Evolutionary conservation across 2,797 vertebrate genomes (phyloP), one percentile per base, ranked within the genome.

Genomic region (Clarias fuscus): DNA sequence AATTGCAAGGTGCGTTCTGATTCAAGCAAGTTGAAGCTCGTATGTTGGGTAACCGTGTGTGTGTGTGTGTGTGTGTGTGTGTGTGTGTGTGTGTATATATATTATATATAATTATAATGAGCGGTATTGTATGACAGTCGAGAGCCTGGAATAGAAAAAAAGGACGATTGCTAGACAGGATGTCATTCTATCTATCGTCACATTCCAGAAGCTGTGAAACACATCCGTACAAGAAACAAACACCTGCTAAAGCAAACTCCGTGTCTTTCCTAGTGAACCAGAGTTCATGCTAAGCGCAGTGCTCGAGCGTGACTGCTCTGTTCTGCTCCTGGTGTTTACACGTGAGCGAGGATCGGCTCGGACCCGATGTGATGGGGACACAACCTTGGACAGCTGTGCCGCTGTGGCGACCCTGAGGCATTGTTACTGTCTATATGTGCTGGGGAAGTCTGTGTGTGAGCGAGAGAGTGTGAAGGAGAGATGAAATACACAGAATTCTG

Each of bases 401-500:
- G 27, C 14, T 48, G 14, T 43, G 37, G 13, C 43, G 40, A 68
- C 24, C 43, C n/a, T 83, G n/a, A 70, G 81, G 62, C 75, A 83
- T 48, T 75, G 73, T 58, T 65, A 67, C 43, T 68, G 22, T 56
- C 73, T 68, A 18, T 72, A 80, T 71, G 58, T 64, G 13, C 17
- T 33, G 1, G 20, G 18, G n/a, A 56, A 58, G 48, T 48, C 10
- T 48, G 48, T 48, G 43, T 48, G 43, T 48, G 40, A 48, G 10
- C n/a, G 67, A 64, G 40, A 27, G 43, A 84, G 64, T 62, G 68
- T 71, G 70, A 53, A 18, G 79, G 65, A n/a, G 48, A 62, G 73
- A 81, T 85, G 81, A 84, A 73, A 71, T 82, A 78, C 59, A 67
- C 33, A 67, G 85, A 90, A 83, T 86, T 89, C 89, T 88, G 67